Conservation (phyloP, 2,113 vertebrate genomes). For the Brachypodius melanocephalos region DNA sequence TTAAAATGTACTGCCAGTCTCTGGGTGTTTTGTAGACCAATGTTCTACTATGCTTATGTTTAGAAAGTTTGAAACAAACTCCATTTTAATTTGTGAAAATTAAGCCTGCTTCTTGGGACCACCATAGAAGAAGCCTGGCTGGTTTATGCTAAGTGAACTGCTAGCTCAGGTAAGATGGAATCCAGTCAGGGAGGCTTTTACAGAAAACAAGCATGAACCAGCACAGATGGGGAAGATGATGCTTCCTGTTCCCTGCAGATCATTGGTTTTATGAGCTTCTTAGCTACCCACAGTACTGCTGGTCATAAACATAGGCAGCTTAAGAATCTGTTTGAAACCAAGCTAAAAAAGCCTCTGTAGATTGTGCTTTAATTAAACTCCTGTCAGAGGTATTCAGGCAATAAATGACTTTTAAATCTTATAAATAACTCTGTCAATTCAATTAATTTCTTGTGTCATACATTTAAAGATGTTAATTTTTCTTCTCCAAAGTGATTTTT, state of each 20-base stretch:
- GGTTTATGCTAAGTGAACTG: not conserved
- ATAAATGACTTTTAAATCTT: conserved; percentile 8
- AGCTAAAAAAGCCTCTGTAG: not conserved
- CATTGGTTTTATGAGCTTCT: not conserved
- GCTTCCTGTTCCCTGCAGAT: not conserved
- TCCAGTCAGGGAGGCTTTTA: not conserved
- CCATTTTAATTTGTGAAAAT: not conserved
- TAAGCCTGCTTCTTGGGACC: not conserved
- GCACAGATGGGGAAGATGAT: not conserved
- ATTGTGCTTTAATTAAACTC: conserved; percentile 18
- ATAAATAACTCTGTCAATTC: not conserved
- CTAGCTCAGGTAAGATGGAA: not conserved
- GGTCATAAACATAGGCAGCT: not conserved
- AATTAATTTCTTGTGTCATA: not conserved
- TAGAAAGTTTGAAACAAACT: not conserved
- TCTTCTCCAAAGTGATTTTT: not conserved
- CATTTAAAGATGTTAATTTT: not conserved
- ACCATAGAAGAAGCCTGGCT: not conserved
- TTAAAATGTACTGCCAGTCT: not conserved
- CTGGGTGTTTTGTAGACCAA: not conserved
- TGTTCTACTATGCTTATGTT: not conserved
- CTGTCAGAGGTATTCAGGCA: conserved; percentile 10
- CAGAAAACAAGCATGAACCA: not conserved
- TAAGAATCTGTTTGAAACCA: conserved; percentile 1
- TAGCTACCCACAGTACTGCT: not conserved